Conservation (phyloP, 2,888 invertebrate species). For the Ectobius pallidus region DNA sequence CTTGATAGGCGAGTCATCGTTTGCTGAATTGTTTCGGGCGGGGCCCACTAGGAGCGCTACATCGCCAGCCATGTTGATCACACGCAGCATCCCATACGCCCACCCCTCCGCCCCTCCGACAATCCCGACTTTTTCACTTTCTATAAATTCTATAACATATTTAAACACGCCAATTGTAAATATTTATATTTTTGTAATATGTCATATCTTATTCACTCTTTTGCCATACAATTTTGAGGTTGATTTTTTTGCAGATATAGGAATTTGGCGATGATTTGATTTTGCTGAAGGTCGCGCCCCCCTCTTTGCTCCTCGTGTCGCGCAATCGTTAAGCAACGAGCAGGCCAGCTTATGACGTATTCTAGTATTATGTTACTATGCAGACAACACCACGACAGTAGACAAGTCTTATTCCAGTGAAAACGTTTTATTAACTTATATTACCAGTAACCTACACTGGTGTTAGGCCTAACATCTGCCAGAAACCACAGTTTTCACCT, state of each 20-base stretch:
- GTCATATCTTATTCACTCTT: too few relatives aligned
- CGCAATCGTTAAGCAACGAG: neutral
- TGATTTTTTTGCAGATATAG: neutral
- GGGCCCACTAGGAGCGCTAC: slow-evolving; percentile 23
- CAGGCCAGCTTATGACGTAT: neutral
- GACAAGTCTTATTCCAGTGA: neutral
- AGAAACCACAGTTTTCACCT: too few relatives aligned
- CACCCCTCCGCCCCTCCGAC: slow-evolving; percentile 16
- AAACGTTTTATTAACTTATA: too few relatives aligned
- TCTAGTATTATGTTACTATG: neutral
- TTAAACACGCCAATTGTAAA: neutral
- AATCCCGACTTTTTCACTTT: slow-evolving; percentile 25
- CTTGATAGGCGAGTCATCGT: neutral
- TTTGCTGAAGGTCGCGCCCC: neutral
- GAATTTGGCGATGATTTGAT: neutral
- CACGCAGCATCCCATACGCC: neutral
- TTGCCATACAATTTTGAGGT: too few relatives aligned
- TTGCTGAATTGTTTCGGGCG: slow-evolving; percentile 20
- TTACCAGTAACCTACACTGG: too few relatives aligned
- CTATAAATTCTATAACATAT: neutral
- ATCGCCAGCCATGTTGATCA: slow-evolving; percentile 23
- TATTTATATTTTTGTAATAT: neutral
- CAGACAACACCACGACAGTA: neutral
- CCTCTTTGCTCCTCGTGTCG: neutral
- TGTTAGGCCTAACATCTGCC: too few relatives aligned